phyloP scores from a whole-genome alignment of 2,888 invertebrate genomes.

The Germaria angustata region DNA sequence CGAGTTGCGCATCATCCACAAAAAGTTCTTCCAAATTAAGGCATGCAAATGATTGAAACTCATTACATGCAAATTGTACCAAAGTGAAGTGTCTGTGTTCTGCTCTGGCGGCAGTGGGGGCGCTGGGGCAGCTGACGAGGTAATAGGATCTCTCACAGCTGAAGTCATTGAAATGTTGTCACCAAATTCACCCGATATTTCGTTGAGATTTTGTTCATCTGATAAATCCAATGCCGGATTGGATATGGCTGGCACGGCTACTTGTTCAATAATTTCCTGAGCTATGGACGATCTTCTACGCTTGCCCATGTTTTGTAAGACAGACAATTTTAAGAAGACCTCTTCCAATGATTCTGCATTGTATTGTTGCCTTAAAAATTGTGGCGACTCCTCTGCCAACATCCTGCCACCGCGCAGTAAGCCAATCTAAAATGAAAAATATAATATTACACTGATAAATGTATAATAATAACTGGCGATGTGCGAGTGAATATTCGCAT shows the following conservation, averaged over 20 bases:
- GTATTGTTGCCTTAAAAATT: constrained; percentile 86
- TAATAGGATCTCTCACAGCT: constrained; percentile 84
- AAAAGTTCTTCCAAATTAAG: constrained; percentile 92
- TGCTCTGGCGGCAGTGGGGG: constrained; percentile 87
- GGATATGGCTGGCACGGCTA: constrained; percentile 84
- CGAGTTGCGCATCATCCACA: constrained; percentile 92
- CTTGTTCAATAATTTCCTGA: constrained; percentile 86
- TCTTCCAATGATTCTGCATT: constrained; percentile 88
- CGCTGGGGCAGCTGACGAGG: constrained; percentile 81
- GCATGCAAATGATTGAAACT: constrained; percentile 88
- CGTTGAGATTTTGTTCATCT: constrained; percentile 84
- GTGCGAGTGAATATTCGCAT: neutral
- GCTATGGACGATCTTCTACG: constrained; percentile 89
- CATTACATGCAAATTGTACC: constrained; percentile 84
- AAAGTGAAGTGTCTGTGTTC: constrained; percentile 81
- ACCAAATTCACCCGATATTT: constrained; percentile 93
- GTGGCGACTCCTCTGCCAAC: constrained; percentile 91
- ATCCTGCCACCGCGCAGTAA: constrained; percentile 91
- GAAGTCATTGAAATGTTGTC: constrained; percentile 91
- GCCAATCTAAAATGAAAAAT: constrained; percentile 83
- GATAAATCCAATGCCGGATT: constrained; percentile 85
- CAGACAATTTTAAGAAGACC: constrained; percentile 90
- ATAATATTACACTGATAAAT: neutral
- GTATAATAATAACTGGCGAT: neutral
- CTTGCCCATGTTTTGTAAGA: constrained; percentile 90